phyloP scores from a whole-genome alignment of 2,888 invertebrate genomes.

The Pachymerium ferrugineum region DNA sequence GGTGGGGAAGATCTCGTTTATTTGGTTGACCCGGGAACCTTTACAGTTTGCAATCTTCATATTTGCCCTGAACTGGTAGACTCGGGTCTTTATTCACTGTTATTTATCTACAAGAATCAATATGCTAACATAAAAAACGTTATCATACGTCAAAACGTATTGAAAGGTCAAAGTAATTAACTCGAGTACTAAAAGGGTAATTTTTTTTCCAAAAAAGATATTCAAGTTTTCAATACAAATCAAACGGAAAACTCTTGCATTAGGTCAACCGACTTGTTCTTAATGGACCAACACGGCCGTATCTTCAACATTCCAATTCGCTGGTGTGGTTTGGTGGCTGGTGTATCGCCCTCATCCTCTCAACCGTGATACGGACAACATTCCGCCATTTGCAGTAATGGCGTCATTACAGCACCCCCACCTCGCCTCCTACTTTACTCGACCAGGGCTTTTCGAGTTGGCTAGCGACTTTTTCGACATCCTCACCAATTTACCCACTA shows the following conservation, averaged over 20 bases:
- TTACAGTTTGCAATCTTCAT: too few relatives aligned
- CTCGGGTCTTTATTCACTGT: too few relatives aligned
- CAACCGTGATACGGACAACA: constrained; percentile 21
- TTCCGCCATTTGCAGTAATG: constrained; percentile 18
- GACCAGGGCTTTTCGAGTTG: constrained; percentile 5
- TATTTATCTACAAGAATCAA: too few relatives aligned
- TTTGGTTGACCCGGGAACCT: not conserved
- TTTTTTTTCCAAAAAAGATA: not conserved
- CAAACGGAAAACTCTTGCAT: constrained; percentile 3
- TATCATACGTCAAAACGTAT: not conserved
- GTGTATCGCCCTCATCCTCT: not conserved
- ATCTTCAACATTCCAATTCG: not conserved
- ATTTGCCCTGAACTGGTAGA: not conserved
- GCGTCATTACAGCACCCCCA: constrained; percentile 1
- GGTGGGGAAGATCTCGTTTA: not conserved
- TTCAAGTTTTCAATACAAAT: not conserved
- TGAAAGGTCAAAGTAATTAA: too few relatives aligned
- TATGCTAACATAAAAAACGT: too few relatives aligned
- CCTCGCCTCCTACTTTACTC: not conserved
- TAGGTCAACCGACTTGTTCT: not conserved
- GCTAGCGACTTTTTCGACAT: not conserved
- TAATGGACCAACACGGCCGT: not conserved
- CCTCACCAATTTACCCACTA: too few relatives aligned
- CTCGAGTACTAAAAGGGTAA: too few relatives aligned
- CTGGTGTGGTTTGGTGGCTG: not conserved